These are phyloP conservation scores for Drosophila oshimai DNA, from an alignment of 1,140 invertebrate genomes.

Conservation along the genomic window DNA sequence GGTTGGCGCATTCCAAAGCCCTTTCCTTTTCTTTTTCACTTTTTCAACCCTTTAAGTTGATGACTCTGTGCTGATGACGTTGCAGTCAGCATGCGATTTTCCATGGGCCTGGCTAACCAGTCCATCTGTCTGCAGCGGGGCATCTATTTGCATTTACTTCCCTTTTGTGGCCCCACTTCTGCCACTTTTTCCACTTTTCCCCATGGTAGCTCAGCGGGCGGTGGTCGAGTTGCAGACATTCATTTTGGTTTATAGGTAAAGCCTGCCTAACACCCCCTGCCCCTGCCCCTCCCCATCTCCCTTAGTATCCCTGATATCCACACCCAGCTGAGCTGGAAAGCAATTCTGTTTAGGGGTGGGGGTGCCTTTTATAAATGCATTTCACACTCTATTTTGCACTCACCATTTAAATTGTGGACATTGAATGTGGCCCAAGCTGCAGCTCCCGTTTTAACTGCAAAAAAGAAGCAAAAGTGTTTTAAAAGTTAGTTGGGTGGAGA, in stretches of 20 bases:
- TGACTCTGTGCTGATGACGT: slow-evolving; percentile 8
- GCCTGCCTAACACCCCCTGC: neutral
- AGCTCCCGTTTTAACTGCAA: slow-evolving; percentile 22
- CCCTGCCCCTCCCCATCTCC: neutral
- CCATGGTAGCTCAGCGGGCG: slow-evolving; percentile 4
- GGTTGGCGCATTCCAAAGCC: slow-evolving; percentile 4
- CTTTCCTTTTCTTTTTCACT: neutral
- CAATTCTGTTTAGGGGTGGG: slow-evolving; percentile 57
- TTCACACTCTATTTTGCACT: slow-evolving; percentile 67
- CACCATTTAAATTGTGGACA: slow-evolving; percentile 73
- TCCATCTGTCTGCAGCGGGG: slow-evolving; percentile 29
- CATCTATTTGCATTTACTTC: slow-evolving; percentile 66
- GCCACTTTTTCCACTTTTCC: neutral
- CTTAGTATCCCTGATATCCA: neutral
- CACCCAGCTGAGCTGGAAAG: slow-evolving; percentile 44
- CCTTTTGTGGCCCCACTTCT: neutral
- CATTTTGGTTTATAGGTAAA: slow-evolving; percentile 70
- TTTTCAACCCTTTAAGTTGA: neutral
- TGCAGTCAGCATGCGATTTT: slow-evolving; percentile 29
- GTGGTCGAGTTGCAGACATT: slow-evolving; percentile 50
- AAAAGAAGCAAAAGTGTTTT: neutral
- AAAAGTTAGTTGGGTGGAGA: neutral
- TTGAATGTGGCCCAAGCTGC: slow-evolving; percentile 27
- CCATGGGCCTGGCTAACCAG: neutral
- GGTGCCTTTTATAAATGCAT: slow-evolving; percentile 47